Percentiles rank a stretch among this genome's conserved stretches.
phyloP scores from a whole-genome alignment of 2,113 vertebrate species.

The Dipodomys merriami region DNA sequence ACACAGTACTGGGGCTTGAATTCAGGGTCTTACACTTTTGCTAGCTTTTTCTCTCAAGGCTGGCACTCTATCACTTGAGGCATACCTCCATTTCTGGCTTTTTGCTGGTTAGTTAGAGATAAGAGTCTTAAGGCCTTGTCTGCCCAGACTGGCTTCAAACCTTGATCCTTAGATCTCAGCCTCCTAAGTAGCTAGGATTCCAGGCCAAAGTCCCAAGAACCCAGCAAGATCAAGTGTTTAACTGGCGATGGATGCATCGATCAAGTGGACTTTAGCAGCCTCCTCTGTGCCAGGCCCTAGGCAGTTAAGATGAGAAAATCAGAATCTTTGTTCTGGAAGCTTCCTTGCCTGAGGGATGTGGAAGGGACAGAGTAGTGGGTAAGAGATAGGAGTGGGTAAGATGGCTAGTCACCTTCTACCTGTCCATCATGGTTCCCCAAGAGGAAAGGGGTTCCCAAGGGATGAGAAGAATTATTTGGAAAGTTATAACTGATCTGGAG shows the following conservation, averaged over 20 bases:
- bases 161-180: no score
- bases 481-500: not conserved
- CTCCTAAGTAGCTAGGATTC: no score
- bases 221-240: no score
- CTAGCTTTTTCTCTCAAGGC: no score
- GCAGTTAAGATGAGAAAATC: not conserved
- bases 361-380: not conserved
- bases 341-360: not conserved
- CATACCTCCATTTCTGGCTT: no score
- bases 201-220: no score
- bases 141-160: no score
- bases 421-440: not conserved
- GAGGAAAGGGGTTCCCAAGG: not conserved
- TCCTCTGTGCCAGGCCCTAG: not conserved
- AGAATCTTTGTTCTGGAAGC: slow-evolving; percentile 6
- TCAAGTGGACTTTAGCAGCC: not conserved
- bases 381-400: not conserved
- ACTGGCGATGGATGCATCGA: not conserved
- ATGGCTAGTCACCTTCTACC: not conserved
- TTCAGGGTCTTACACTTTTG: no score
- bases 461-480: not conserved
- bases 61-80: no score
- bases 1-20: no score
- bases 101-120: no score
- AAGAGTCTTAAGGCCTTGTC: no score